phyloP scores from a whole-genome alignment of 2,797 vertebrate genomes.

The Phaenicophaeus curvirostris region DNA sequence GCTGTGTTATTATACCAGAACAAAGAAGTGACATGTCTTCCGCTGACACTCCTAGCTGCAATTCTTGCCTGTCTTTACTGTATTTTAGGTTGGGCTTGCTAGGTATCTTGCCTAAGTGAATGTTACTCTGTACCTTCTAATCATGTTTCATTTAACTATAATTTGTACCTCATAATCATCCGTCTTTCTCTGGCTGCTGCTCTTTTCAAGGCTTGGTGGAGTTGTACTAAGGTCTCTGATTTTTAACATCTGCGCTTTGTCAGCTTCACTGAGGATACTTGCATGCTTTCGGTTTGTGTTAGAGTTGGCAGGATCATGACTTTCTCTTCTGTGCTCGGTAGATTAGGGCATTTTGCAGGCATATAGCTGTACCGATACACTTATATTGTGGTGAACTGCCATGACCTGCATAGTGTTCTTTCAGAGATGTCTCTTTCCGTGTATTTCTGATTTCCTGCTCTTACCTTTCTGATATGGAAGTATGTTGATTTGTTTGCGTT shows the following conservation, averaged over 20 bases:
- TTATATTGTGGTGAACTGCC: background rate
- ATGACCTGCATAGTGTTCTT: background rate
- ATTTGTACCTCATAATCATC: background rate
- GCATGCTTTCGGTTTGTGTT: background rate
- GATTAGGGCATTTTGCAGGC: background rate
- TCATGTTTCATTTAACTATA: constrained; percentile 13
- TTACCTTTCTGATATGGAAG: background rate
- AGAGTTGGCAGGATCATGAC: background rate
- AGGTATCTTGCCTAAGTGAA: background rate
- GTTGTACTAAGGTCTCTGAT: background rate
- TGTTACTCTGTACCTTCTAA: background rate
- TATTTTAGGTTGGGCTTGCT: constrained; percentile 7
- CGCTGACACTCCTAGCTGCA: background rate
- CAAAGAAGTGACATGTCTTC: background rate
- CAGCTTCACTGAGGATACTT: background rate
- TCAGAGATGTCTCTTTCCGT: background rate
- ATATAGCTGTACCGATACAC: background rate
- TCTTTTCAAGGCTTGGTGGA: background rate
- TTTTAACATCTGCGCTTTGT: background rate
- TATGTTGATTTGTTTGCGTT: background rate
- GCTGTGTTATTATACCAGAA: background rate
- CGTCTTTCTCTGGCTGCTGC: background rate
- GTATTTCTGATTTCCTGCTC: background rate
- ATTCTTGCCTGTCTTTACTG: background rate
- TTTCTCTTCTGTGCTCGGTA: background rate